Evolutionary conservation across 92 coral and sea anemone species (phyloP).

Genomic region (Palythoa caribaeorum): DNA sequence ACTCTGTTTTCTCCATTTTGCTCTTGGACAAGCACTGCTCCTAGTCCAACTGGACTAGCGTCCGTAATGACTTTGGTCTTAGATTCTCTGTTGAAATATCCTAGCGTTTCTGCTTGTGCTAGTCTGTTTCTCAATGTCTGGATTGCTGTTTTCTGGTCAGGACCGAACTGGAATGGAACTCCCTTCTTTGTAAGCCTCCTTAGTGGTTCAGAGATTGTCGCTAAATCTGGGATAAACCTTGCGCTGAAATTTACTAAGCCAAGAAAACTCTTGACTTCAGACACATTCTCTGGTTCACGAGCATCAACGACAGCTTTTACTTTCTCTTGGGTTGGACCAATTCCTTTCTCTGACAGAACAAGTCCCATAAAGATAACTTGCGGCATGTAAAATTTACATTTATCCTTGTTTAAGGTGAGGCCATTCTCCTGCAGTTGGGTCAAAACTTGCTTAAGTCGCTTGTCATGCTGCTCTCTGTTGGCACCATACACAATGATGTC

Average conservation of each 20-base stretch:
- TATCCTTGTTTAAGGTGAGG: not conserved
- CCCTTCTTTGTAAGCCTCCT: slow-evolving; percentile 23
- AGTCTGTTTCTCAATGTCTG: slow-evolving; percentile 29
- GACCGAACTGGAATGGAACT: slow-evolving; percentile 34
- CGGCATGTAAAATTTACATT: not conserved
- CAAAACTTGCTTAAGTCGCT: too few relatives aligned
- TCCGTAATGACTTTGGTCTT: too few relatives aligned
- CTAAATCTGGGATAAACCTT: slow-evolving; percentile 4
- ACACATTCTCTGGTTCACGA: not conserved
- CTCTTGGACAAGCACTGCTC: not conserved
- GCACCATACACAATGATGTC: not conserved
- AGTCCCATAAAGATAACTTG: not conserved
- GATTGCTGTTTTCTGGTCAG: slow-evolving; percentile 5
- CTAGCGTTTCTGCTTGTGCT: slow-evolving; percentile 11
- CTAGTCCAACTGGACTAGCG: not conserved
- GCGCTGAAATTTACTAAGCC: slow-evolving; percentile 44
- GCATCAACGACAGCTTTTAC: slow-evolving; percentile 2
- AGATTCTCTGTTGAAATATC: not conserved
- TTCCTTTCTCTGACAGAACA: not conserved
- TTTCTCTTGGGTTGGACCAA: slow-evolving; percentile 6
- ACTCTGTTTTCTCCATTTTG: slow-evolving; percentile 8
- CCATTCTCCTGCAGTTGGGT: not conserved
- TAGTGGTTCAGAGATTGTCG: too few relatives aligned
- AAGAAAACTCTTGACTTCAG: slow-evolving; percentile 47
- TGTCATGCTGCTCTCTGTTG: too few relatives aligned